Evolutionary conservation across 1,140 invertebrate genomes (phyloP), one percentile per base, ranked within the genome.

Genomic region (Geopemphigus sp.): DNA sequence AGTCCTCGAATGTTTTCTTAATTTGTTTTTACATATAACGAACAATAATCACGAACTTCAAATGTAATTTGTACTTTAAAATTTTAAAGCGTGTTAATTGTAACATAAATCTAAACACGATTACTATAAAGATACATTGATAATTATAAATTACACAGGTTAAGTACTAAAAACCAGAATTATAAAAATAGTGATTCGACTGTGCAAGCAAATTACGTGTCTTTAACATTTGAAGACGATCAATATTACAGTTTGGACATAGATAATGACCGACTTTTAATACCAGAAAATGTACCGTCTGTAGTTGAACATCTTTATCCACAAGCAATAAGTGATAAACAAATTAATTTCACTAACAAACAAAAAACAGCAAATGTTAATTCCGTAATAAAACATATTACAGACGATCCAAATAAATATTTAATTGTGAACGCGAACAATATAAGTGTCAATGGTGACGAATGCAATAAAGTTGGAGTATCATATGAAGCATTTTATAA

Each of bases 381-480:
- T 24, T 50, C 22, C n/a, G 12, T 50, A 53, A 26, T 10, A 72
- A 72, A 26, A 73, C 19, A 68, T 54, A 68, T 80, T 56, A 1
- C 45, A 85, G 85, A 83, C 59, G 86, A 86, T 15, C 83, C 86
- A 1, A 81, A 78, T 0, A 86, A 88, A 76, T 73, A 73, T 73
- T 73, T 73, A 39, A 24, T 73, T 29, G 26, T 73, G 15, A 57
- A 56, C 6, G 47, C 26, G 6, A 73, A 73, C 5, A 56, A 73
- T 73, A 73, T 73, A 56, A 57, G 50, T 56, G 29, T 39, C 1
- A 56, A 39, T 72, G 87, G 86, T 24, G 84, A 85, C 66, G 83
- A 85, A 32, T 88, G 87, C 68, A 85, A 88, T 83, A 86, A 85
- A 68, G 84, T 84, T 24, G 88, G 87, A 22, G 86, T 87, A n/a